These are phyloP conservation scores for Xylocopa sonorina DNA, from an alignment of 1,140 invertebrate species.

Conservation along the genomic window DNA sequence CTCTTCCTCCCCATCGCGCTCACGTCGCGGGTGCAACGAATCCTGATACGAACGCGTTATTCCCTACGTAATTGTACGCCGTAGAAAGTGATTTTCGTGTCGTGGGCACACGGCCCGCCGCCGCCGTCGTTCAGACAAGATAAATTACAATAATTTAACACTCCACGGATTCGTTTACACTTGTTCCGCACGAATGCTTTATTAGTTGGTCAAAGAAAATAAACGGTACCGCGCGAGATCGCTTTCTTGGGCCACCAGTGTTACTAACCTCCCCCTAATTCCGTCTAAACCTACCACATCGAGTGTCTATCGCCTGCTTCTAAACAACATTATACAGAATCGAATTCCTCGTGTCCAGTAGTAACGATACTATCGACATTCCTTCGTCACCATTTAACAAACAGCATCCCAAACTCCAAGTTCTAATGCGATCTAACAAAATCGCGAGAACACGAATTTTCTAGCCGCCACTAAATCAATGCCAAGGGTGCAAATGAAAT, in stretches of 20 bases:
- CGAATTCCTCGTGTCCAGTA: too few species aligned
- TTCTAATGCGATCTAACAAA: too few species aligned
- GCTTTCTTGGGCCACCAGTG: background rate
- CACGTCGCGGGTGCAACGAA: slow-evolving; percentile 51
- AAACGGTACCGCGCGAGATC: background rate
- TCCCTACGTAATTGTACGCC: slow-evolving; percentile 39
- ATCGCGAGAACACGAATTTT: too few species aligned
- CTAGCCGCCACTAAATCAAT: too few species aligned
- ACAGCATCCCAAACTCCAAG: too few species aligned
- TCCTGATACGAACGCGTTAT: slow-evolving; percentile 51
- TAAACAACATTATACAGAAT: too few species aligned
- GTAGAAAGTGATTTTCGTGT: slow-evolving; percentile 51
- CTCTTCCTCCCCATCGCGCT: background rate
- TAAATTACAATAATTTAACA: slow-evolving; percentile 54
- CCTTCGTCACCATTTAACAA: too few species aligned
- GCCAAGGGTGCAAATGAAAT: too few species aligned
- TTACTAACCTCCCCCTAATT: background rate
- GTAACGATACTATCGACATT: too few species aligned
- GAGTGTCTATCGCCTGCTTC: too few species aligned
- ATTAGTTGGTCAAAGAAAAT: background rate
- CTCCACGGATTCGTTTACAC: slow-evolving; percentile 37
- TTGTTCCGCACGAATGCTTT: background rate
- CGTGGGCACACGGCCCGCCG: slow-evolving; percentile 16
- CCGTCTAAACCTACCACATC: too few species aligned
- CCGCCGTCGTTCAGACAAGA: slow-evolving; percentile 40